Evolutionary conservation across 2,113 vertebrate genomes (phyloP), one percentile per base, ranked within the genome.

Genomic region (Motacilla tschutschensis): DNA sequence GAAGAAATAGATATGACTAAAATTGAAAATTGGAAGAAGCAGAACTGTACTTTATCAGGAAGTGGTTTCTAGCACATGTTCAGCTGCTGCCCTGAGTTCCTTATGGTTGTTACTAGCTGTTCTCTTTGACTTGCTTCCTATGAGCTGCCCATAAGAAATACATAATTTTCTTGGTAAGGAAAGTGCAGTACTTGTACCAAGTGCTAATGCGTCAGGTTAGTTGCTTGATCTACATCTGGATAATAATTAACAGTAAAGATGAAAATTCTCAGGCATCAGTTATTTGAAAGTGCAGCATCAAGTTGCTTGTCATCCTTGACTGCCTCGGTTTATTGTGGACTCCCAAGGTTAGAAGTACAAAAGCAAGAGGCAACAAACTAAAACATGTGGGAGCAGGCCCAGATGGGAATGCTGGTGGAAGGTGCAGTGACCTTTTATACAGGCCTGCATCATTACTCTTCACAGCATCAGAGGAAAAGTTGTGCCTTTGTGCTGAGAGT

Each of bases 201-300:
- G 58, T 58, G 17, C 44, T 74, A 44, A 53, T 66, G 33, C n/a
- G 65, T 82, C 20, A 36, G 21, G 44, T 79, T 79, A 84, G 53
- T 60, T 79, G 22, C 48, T 81, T 79, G 51, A 38, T 65, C 21
- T 83, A 22, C 29, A 31, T 51, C 70, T 87, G 69, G 46, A 9
- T 88, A 88, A 90, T 91, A 66, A 92, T 92, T 91, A 90, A 92
- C 79, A 74, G n/a, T 16, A 44, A 85, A 44, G 40, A 66, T 73
- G 19, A 74, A 85, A 86, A 70, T 74, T 93, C 48, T 63, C 44
- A 87, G 36, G 60, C 57, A 22, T 51, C 64, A 87, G 26, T 82
- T 83, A 64, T 33, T 71, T 64, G 24, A 11, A 76, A 82, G 57
- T 57, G 36, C 65, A 47, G 18, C 40, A 44, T 79, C 51, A 41